phyloP scores from a whole-genome alignment of 2,888 invertebrate species.

The Coenonympha arcania region DNA sequence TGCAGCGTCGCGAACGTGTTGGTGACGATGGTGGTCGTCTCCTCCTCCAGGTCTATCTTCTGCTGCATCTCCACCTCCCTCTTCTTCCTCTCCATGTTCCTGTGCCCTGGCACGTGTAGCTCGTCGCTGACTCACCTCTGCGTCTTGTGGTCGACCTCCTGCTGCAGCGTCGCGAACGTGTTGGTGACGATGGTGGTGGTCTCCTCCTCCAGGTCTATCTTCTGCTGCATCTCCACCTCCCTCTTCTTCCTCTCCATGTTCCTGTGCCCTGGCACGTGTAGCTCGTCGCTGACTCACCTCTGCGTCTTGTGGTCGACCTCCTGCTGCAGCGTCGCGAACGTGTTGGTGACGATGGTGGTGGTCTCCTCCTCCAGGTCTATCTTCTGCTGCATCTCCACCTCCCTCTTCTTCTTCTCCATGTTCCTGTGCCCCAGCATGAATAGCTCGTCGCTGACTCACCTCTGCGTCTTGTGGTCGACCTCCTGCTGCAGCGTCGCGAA shows the following conservation, averaged over 20 bases:
- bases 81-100: slow-evolving; percentile 92
- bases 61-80: slow-evolving; percentile 94
- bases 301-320: slow-evolving; percentile 97
- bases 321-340: slow-evolving; percentile 92
- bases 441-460: no score
- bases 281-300: no score
- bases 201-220: slow-evolving; percentile 94
- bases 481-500: slow-evolving; percentile 95
- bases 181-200: slow-evolving; percentile 91
- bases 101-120: no score
- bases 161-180: slow-evolving; percentile 92
- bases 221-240: slow-evolving; percentile 93
- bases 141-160: slow-evolving; percentile 97
- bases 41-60: slow-evolving; percentile 93
- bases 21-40: slow-evolving; percentile 91
- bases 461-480: slow-evolving; percentile 94
- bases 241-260: slow-evolving; percentile 92
- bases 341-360: slow-evolving; percentile 90
- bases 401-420: slow-evolving; percentile 88
- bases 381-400: slow-evolving; percentile 94
- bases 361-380: slow-evolving; percentile 95
- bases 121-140: slow-evolving; percentile 76
- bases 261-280: no score
- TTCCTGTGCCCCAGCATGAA: slow-evolving; percentile 86
- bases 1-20: slow-evolving; percentile 93